A percentile compares a stretch with the other conserved stretches of the same genome.
These are phyloP conservation scores for Hemibagrus guttatus DNA, from an alignment of 2,797 vertebrate species.

Conservation along the genomic window DNA sequence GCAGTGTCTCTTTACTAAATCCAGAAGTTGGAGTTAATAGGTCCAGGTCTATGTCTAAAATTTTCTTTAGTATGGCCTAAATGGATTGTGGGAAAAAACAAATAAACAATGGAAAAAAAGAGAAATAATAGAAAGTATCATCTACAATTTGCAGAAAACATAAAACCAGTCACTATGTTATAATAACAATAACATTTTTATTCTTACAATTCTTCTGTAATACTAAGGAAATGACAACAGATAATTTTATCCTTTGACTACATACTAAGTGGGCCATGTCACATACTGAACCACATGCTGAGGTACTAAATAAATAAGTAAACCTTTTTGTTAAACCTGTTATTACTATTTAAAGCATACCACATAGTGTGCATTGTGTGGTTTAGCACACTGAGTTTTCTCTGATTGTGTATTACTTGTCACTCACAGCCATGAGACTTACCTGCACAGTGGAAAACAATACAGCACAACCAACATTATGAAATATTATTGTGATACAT, in stretches of 20 bases:
- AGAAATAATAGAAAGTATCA: not conserved
- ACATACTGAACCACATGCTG: not conserved
- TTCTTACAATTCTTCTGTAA: not conserved
- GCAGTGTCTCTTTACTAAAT: constrained; percentile 48
- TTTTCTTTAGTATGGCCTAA: constrained; percentile 59
- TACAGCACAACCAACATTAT: not conserved
- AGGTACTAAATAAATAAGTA: not conserved
- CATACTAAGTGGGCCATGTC: not conserved
- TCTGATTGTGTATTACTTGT: not conserved
- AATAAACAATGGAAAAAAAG: not conserved
- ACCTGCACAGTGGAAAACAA: not conserved
- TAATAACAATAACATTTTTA: not conserved
- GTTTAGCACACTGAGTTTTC: not conserved
- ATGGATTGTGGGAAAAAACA: constrained; percentile 37
- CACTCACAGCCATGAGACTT: not conserved
- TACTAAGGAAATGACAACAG: not conserved
- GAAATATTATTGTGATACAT: not conserved
- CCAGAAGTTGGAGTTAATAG: constrained; percentile 50
- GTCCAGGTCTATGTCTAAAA: constrained; percentile 58
- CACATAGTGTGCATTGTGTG: not conserved
- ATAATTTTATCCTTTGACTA: not conserved
- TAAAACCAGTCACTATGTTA: not conserved
- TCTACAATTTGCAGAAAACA: not conserved
- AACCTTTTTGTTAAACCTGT: not conserved
- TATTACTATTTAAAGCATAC: not conserved